Conservation (phyloP, 2,113 vertebrate species). For the Neogobius melanostomus region DNA sequence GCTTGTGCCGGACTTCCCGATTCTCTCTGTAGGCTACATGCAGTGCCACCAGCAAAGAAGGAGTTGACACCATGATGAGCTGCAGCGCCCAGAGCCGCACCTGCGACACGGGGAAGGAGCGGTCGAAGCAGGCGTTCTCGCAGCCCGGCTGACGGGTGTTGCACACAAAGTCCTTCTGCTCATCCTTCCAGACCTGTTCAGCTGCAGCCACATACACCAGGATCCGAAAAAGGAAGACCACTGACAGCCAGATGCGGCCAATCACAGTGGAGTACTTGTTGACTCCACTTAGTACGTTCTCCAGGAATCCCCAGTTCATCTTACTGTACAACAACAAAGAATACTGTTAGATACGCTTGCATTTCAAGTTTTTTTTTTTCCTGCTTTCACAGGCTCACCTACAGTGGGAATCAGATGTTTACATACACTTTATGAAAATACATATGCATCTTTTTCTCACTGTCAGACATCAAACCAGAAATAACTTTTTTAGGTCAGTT, state of each 20-base stretch:
- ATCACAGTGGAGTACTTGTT: constrained; percentile 87
- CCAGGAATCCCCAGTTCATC: constrained; percentile 87
- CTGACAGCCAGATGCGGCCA: constrained; percentile 84
- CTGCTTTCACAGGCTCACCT: too few species aligned
- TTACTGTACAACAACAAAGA: constrained; percentile 3
- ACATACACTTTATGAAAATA: too few species aligned
- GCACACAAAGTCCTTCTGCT: constrained; percentile 85
- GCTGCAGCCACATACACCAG: constrained; percentile 84
- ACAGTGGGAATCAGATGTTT: too few species aligned
- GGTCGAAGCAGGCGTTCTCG: constrained; percentile 87
- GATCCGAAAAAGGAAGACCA: constrained; percentile 84
- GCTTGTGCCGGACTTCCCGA: constrained; percentile 74
- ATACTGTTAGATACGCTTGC: neutral
- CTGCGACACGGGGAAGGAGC: constrained; percentile 88
- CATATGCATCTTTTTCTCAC: too few species aligned
- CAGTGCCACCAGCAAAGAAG: constrained; percentile 86
- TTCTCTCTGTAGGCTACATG: constrained; percentile 83
- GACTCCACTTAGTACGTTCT: constrained; percentile 84
- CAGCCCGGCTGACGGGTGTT: constrained; percentile 87
- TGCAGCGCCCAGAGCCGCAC: constrained; percentile 88
- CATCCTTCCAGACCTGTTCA: constrained; percentile 88
- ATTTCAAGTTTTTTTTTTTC: neutral
- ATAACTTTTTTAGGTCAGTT: too few species aligned
- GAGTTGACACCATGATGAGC: constrained; percentile 86
- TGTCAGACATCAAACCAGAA: too few species aligned